phyloP scores from a whole-genome alignment of 2,888 invertebrate genomes.

The Flexamia atlantica region DNA sequence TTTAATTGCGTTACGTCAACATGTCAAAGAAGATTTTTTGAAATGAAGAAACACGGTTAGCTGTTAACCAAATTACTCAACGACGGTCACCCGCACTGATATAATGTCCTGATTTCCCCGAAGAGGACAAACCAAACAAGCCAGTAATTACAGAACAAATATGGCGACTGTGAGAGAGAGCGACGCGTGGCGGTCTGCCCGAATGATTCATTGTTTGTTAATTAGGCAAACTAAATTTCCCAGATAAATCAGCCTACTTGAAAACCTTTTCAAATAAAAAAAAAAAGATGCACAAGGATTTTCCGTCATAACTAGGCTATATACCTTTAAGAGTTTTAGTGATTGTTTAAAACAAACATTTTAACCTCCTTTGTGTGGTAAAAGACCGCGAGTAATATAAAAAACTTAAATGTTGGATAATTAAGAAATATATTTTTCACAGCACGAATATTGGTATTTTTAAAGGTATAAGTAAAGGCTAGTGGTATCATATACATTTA shows the following conservation, averaged over 20 bases:
- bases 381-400: no score
- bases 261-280: no score
- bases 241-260: not conserved
- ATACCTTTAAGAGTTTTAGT: no score
- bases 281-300: no score
- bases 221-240: slow-evolving; percentile 26
- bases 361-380: no score
- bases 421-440: no score
- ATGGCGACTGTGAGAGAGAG: slow-evolving; percentile 18
- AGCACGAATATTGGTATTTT: no score
- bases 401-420: no score
- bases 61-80: slow-evolving; percentile 16
- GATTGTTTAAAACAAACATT: no score
- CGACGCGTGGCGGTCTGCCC: not conserved
- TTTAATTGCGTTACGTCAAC: not conserved
- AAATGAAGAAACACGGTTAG: not conserved
- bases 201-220: slow-evolving; percentile 15
- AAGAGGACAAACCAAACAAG: slow-evolving; percentile 38
- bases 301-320: no score
- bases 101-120: slow-evolving; percentile 36
- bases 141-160: slow-evolving; percentile 38
- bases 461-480: no score
- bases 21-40: not conserved
- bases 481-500: no score
- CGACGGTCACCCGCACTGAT: slow-evolving; percentile 21